Evolutionary conservation across 2,797 vertebrate species (phyloP).

Genomic region (Pyrrhura leucotis): DNA sequence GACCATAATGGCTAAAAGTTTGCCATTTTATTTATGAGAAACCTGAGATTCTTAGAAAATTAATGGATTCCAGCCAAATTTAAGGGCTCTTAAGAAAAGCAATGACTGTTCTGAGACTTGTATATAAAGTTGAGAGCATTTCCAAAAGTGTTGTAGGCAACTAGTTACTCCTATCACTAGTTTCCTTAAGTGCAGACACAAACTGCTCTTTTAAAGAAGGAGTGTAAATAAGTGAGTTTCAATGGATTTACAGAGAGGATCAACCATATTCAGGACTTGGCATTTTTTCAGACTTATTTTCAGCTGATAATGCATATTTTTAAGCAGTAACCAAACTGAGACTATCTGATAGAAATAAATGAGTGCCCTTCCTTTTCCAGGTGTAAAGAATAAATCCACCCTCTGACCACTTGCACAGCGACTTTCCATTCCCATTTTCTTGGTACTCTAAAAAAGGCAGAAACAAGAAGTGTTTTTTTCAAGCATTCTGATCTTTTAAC

Average conservation of each 20-base stretch:
- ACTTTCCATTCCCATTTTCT: not conserved
- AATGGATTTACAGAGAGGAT: not conserved
- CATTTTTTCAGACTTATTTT: not conserved
- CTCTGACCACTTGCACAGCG: not conserved
- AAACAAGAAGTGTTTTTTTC: not conserved
- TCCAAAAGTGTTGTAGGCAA: not conserved
- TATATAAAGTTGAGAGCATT: not conserved
- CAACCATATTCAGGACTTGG: not conserved
- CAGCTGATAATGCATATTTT: not conserved
- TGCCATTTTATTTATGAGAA: slow-evolving; percentile 41
- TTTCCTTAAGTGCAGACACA: not conserved
- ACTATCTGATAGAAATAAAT: not conserved
- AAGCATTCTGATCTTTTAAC: slow-evolving; percentile 3
- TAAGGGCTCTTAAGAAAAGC: not conserved
- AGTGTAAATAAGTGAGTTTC: not conserved
- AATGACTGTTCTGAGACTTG: not conserved
- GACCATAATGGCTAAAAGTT: not conserved
- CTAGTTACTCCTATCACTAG: not conserved
- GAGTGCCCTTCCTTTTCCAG: not conserved
- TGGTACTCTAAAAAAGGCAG: not conserved
- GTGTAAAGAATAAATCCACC: not conserved
- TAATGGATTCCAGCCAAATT: not conserved
- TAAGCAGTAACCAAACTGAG: not conserved
- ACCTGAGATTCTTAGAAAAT: slow-evolving; percentile 19
- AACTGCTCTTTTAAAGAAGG: not conserved